Conservation (phyloP, 2,888 invertebrate genomes). For the Parthenolecanium corni region DNA sequence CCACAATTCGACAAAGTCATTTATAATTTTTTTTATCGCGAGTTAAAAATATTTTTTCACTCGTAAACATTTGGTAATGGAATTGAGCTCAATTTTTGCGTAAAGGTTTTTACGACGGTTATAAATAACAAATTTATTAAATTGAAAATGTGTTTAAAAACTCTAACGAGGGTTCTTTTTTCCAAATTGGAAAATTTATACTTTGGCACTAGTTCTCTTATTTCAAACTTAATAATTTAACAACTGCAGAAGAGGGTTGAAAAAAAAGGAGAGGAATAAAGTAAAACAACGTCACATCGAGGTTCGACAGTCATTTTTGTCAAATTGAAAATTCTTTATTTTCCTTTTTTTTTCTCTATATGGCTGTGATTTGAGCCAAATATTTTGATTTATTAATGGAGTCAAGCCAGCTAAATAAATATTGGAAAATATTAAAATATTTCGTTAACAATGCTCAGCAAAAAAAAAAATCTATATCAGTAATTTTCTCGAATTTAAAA, state of each 20-base stretch:
- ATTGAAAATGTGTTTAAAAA: conserved; percentile 26
- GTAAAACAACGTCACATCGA: not conserved
- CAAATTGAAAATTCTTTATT: not conserved
- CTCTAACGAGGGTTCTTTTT: conserved; percentile 10
- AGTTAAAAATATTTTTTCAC: conserved; percentile 14
- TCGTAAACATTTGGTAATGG: conserved; percentile 25
- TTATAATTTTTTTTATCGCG: conserved; percentile 21
- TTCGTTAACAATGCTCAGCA: too few relatives aligned
- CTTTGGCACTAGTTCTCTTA: conserved; percentile 5
- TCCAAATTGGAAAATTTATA: conserved; percentile 14
- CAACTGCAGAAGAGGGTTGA: not conserved
- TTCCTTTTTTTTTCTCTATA: too few relatives aligned
- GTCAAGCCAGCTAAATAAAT: too few relatives aligned
- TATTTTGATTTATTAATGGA: too few relatives aligned
- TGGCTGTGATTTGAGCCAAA: too few relatives aligned
- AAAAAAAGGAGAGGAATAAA: not conserved
- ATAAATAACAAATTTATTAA: conserved; percentile 27
- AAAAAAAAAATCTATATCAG: too few relatives aligned
- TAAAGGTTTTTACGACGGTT: conserved; percentile 27
- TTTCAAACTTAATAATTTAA: conserved; percentile 7
- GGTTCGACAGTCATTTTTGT: not conserved
- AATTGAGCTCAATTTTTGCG: conserved; percentile 21
- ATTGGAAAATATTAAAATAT: too few relatives aligned
- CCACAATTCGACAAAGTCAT: conserved; percentile 24
- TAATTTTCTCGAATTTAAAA: too few relatives aligned